Evolutionary conservation across 2,888 invertebrate species (phyloP).

Genomic region (Zelleria hepariella): DNA sequence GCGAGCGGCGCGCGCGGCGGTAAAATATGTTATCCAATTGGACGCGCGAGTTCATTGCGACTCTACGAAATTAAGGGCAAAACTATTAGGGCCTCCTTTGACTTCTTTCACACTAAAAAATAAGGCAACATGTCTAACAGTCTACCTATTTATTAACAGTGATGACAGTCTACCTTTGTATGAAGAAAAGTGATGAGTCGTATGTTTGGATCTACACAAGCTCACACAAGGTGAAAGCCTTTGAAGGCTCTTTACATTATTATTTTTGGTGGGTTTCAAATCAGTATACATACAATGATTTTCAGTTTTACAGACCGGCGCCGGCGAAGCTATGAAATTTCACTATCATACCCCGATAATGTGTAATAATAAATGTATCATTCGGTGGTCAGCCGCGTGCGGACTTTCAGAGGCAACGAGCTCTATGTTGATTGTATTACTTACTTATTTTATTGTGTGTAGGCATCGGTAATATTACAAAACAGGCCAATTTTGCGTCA

Average conservation of each 20-base stretch:
- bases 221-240: not conserved
- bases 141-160: not conserved
- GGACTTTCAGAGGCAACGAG: not conserved
- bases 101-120: too few relatives aligned
- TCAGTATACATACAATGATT: too few relatives aligned
- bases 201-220: too few relatives aligned
- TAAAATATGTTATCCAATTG: constrained; percentile 66
- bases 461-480: constrained; percentile 14
- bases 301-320: too few relatives aligned
- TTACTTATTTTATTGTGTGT: not conserved
- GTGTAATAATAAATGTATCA: not conserved
- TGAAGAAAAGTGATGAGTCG: too few relatives aligned
- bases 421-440: not conserved
- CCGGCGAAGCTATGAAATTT: too few relatives aligned
- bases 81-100: not conserved
- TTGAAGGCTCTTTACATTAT: too few relatives aligned
- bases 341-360: not conserved
- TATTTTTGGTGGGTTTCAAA: too few relatives aligned
- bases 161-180: not conserved
- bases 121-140: not conserved
- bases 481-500: constrained; percentile 24
- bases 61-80: not conserved
- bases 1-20: constrained; percentile 60
- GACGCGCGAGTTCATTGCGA: constrained; percentile 41
- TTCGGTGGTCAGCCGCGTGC: not conserved